Evolutionary conservation across 1,140 invertebrate species (phyloP).

Genomic region (Microvelia longipes): DNA sequence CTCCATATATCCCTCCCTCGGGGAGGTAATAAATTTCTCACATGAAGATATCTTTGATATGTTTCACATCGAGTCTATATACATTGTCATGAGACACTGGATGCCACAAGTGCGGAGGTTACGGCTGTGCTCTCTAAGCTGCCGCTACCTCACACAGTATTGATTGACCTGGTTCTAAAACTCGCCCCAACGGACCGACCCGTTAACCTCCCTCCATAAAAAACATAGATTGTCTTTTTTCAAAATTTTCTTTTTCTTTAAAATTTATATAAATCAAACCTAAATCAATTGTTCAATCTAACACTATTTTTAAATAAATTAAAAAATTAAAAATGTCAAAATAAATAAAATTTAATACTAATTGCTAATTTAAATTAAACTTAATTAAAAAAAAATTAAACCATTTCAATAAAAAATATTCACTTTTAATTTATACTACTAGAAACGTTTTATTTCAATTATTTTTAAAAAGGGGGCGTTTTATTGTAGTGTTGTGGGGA

Average conservation of each 20-base stretch:
- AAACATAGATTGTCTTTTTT: constrained; percentile 54
- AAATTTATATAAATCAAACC: no score
- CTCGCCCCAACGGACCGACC: background rate
- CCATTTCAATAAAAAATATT: no score
- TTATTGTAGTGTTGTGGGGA: background rate
- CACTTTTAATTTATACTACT: no score
- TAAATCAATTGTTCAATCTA: no score
- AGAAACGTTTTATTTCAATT: no score
- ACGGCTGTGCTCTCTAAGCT: background rate
- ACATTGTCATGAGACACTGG: background rate
- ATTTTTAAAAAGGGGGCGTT: background rate
- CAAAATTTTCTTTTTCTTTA: no score
- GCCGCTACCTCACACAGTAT: background rate
- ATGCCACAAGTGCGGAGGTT: background rate
- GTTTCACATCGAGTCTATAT: background rate
- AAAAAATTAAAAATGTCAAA: no score
- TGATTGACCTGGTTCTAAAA: background rate
- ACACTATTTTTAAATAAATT: no score
- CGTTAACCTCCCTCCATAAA: constrained; percentile 34
- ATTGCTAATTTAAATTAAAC: no score
- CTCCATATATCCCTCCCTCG: background rate
- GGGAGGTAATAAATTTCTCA: background rate
- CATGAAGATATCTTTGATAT: background rate
- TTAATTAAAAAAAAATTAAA: no score
- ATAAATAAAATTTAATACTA: no score